Percentiles rank a stretch among this genome's conserved stretches.
These are phyloP conservation scores for Endotricha flammealis DNA, from an alignment of 2,888 invertebrate genomes.

Conservation along the genomic window DNA sequence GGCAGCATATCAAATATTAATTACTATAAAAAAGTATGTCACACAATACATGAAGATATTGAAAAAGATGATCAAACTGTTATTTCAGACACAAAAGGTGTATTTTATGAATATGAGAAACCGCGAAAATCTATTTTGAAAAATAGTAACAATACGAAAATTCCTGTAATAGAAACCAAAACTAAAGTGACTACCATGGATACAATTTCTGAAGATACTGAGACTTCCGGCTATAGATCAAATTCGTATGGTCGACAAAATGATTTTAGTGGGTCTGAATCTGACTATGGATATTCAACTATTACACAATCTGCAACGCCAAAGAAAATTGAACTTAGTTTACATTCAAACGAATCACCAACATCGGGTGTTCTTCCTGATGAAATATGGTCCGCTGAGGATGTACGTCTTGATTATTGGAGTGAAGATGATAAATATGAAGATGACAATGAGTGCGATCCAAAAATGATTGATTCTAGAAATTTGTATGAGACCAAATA, in stretches of 20 bases:
- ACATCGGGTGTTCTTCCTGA: constrained; percentile 71
- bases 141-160: constrained; percentile 40
- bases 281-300: constrained; percentile 80
- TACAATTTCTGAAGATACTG: constrained; percentile 56
- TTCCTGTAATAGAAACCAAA: constrained; percentile 33
- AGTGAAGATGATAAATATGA: constrained; percentile 64
- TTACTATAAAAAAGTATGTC: constrained; percentile 26
- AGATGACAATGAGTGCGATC: constrained; percentile 40
- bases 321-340: constrained; percentile 68
- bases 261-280: constrained; percentile 74
- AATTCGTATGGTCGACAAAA: constrained; percentile 61
- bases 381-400: constrained; percentile 67
- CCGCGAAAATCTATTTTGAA: constrained; percentile 64
- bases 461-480: constrained; percentile 12
- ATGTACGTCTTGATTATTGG: constrained; percentile 56
- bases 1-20: constrained; percentile 44
- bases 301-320: constrained; percentile 80
- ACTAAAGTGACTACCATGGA: constrained; percentile 32
- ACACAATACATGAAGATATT: constrained; percentile 36
- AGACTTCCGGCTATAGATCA: constrained; percentile 78
- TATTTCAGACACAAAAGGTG: constrained; percentile 26
- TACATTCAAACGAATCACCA: constrained; percentile 48
- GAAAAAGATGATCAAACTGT: constrained; percentile 24
- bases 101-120: constrained; percentile 29
- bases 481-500: constrained; percentile 63